Base-by-base conservation (phyloP, 35 echinoderm and acorn worm species). In the Eucidaris tribuloides region DNA sequence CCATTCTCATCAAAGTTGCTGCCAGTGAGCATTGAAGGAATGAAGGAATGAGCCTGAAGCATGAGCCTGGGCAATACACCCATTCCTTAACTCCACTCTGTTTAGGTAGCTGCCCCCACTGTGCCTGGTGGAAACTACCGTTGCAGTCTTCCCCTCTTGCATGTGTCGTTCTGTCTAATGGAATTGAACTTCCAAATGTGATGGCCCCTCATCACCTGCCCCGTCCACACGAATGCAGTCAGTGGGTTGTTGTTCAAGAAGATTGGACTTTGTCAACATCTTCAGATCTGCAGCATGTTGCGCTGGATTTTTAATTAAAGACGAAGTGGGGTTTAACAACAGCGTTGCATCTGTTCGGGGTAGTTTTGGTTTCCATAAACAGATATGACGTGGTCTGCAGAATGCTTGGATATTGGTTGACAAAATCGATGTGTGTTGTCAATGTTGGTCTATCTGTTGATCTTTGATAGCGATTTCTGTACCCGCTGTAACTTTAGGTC, bases 141-240 rank as follows among this genome's bases (percentile, higher is more conserved):
- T 77, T 43, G 42, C 1, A 14, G 34, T 27, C 20, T 77, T 40
- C 7, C 34, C 34, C 39, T 77, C 1, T 38, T 22, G 15, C 13
- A 77, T 19, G 43, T 77, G 71, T 29, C 43, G 2, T 43, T 77
- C 71, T 43, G 71, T 77, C 71, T 38, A 77, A 29, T 43, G 13
- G 34, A 77, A 77, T 43, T 77, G 71, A 6, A 77, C 71, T 29
- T 77, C 71, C 27, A 14, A 40, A 77, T 77, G 71, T 43, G 71
- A 41, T 43, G 71, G 71, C 15, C 71, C 71, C 31, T 77, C 7
- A 38, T 77, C 71, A 14, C 31, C 31, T 19, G 71, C 71, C 7
- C 71, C 71, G 42, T 77, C 71, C 0, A 77, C 71, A 43, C 71
- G 63, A 28, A 28, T 25, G 27, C 63, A 66, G 7, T 34, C 20